Evolutionary conservation across 2,888 invertebrate genomes (phyloP).

Genomic region (Bembecia ichneumoniformis): DNA sequence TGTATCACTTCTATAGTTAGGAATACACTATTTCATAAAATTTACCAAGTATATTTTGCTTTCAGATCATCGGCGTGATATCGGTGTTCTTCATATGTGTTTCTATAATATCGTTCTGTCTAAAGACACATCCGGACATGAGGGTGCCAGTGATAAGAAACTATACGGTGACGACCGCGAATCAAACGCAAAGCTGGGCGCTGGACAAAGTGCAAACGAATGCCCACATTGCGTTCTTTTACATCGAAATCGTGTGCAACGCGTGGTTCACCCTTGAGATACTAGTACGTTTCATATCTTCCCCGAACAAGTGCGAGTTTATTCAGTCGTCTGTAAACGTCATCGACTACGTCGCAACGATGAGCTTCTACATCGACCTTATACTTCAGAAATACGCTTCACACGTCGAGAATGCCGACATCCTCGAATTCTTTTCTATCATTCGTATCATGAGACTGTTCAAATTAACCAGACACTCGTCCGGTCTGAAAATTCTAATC

Average conservation of each 20-base stretch:
- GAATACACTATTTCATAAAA: too few species aligned
- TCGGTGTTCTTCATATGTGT: conserved; percentile 99
- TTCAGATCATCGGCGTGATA: conserved; percentile 96
- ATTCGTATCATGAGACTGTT: conserved; percentile 98
- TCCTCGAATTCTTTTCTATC: conserved; percentile 97
- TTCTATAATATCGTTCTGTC: conserved; percentile 98
- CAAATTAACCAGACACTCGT: conserved; percentile 96
- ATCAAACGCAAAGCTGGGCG: conserved; percentile 83
- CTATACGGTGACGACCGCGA: conserved; percentile 82
- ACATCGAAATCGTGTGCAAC: conserved; percentile 98
- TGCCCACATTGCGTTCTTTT: conserved; percentile 97
- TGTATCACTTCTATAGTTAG: too few species aligned
- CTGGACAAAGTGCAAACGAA: conserved; percentile 94
- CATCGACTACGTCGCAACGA: conserved; percentile 98
- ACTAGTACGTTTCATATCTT: conserved; percentile 91
- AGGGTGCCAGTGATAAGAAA: conserved; percentile 90
- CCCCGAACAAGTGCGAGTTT: conserved; percentile 95
- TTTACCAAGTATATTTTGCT: conserved; percentile 18
- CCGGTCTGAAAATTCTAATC: conserved; percentile 97
- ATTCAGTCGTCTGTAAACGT: conserved; percentile 97
- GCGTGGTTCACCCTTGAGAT: conserved; percentile 99
- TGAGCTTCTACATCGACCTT: conserved; percentile 98
- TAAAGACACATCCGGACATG: conserved; percentile 99
- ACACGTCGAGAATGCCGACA: conserved; percentile 93
- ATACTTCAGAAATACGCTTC: conserved; percentile 91